Evolutionary conservation across 2,888 invertebrate genomes (phyloP), one percentile per base, ranked within the genome.

Genomic region (Notocelia uddmanniana): DNA sequence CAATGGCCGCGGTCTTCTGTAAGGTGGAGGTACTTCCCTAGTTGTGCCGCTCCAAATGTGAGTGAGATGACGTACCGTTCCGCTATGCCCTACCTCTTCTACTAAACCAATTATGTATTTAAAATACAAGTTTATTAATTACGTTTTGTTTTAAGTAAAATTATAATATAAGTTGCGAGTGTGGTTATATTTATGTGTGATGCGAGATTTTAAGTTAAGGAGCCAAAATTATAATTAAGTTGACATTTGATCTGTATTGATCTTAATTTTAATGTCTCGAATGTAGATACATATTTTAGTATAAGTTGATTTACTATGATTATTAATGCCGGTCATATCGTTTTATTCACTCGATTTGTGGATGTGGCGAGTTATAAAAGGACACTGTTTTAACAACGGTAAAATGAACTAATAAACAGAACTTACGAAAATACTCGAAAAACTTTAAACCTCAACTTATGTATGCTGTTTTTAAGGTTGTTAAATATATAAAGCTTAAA

Each of bases 141-240:
- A 59, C 45, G 60, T 62, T n/a, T 71, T 15, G 18, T 48, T 67
- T 50, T 48, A 71, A 66, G 66, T 52, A n/a, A 60, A 60, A 54
- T 54, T 10, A 45, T 72, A 59, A 71, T 71, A 60, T 72, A 72
- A 68, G 60, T 57, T 15, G 62, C 21, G 52, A 52, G 70, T 60
- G 66, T 71, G 70, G 21, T 70, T 70, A 67, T 68, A 50, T 62
- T 62, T 60, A 62, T 72, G 66, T 31, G 19, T 59, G 26, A 58
- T n/a, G 19, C 19, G 31, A 19, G 52, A 66, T 67, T 64, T 58
- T 64, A 50, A 37, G 26, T 41, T n/a, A 62, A 66, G 48, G n/a
- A n/a, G n/a, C n/a, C n/a, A n/a, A n/a, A n/a, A 50, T 72, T 57
- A 54, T 18, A 31, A 45, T 71, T 72, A 62, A 62, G 55, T 68